A percentile compares a stretch with the other conserved stretches of the same genome.
Conservation (phyloP, 2,888 invertebrate genomes). For the Notocelia uddmanniana region DNA sequence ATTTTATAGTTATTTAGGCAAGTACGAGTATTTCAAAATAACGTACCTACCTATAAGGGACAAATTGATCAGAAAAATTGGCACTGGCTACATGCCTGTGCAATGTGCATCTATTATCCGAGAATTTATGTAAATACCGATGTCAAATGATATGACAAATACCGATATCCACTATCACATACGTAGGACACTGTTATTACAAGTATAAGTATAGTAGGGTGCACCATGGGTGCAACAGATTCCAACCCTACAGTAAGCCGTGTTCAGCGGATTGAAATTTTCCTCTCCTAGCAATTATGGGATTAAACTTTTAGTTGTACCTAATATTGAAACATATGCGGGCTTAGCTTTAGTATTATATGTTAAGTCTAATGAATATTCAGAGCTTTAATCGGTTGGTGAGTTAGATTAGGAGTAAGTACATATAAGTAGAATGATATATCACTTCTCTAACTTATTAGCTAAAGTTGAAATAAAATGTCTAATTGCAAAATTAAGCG, state of each 20-base stretch:
- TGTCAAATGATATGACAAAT: no score
- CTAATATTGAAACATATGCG: conserved; percentile 41
- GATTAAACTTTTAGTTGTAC: conserved; percentile 43
- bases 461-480: no score
- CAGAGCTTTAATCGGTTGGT: neutral
- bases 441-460: no score
- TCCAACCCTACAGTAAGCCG: conserved; percentile 58
- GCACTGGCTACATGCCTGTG: no score
- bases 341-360: conserved; percentile 1
- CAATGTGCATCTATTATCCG: no score
- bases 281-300: conserved; percentile 41
- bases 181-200: neutral
- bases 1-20: no score
- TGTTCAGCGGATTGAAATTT: conserved; percentile 61
- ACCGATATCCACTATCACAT: neutral
- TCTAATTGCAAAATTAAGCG: no score
- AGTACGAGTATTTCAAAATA: no score
- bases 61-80: no score
- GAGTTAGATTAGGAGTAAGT: neutral
- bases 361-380: conserved; percentile 16
- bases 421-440: no score
- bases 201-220: neutral
- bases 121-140: no score
- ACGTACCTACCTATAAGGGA: no score
- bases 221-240: conserved; percentile 58